A percentile compares a stretch with the other conserved stretches of the same genome.
Conservation (phyloP, 2,797 vertebrate genomes). For the Neomorphus geoffroyi region DNA sequence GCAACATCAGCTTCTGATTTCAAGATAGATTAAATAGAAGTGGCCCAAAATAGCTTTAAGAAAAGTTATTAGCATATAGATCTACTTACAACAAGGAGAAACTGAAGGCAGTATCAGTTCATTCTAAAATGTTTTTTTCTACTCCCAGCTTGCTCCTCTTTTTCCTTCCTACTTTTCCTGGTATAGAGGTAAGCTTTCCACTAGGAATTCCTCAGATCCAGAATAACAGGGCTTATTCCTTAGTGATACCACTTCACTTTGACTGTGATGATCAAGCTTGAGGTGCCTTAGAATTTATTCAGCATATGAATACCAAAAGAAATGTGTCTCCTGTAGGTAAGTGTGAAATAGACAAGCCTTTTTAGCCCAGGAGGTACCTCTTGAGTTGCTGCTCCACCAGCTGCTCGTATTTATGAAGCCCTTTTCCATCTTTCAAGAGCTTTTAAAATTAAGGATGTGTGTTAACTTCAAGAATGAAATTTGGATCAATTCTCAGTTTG, state of each 20-base stretch:
- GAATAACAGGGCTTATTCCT: neutral
- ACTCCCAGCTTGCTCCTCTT: neutral
- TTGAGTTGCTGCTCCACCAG: neutral
- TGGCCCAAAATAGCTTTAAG: neutral
- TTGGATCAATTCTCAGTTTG: neutral
- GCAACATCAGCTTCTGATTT: neutral
- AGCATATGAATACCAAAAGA: neutral
- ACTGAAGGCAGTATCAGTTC: neutral
- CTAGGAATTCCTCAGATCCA: neutral
- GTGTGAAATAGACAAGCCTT: neutral
- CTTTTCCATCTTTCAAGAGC: neutral
- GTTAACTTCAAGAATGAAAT: neutral
- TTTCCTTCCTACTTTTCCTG: neutral
- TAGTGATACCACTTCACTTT: neutral
- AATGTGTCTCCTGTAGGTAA: neutral
- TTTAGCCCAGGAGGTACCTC: neutral
- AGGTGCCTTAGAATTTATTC: neutral
- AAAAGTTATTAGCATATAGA: neutral
- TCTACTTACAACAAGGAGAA: neutral
- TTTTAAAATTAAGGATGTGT: neutral
- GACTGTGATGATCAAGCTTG: neutral
- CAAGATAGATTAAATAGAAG: neutral
- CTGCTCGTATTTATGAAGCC: neutral
- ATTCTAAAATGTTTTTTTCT: neutral
- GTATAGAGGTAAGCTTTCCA: neutral